Evolutionary conservation across 35 echinoderm and acorn worm genomes (phyloP).

Genomic region (Apostichopus californicus): DNA sequence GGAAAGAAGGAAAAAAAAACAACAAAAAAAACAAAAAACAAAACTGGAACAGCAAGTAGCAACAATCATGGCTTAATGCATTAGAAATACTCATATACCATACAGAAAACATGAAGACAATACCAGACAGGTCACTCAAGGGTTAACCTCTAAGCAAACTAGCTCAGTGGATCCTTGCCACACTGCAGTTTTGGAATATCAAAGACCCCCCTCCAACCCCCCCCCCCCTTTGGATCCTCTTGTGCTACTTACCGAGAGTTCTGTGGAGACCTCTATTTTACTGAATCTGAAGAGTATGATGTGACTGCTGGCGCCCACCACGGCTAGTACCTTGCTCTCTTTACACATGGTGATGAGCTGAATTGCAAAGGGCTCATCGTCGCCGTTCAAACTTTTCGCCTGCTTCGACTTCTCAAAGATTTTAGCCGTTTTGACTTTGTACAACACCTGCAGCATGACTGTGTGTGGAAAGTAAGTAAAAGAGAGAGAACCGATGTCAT

Average conservation of each 20-base stretch:
- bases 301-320: constrained; percentile 95
- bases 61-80: no score
- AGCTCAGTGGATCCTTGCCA: no score
- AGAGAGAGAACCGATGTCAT: not conserved
- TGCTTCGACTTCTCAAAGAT: constrained; percentile 96
- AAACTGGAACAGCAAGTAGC: no score
- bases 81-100: no score
- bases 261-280: constrained; percentile 75
- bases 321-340: constrained; percentile 79
- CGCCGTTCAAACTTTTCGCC: constrained; percentile 88
- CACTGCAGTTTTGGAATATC: no score
- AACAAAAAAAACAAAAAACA: no score
- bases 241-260: constrained; percentile 67
- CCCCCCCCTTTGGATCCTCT: no score
- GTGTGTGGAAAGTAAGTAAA: not conserved
- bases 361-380: constrained; percentile 91
- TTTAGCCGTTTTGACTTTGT: constrained; percentile 97
- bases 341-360: constrained; percentile 89
- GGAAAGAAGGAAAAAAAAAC: no score
- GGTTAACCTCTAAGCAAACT: no score
- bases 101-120: no score
- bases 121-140: no score
- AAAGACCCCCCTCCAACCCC: no score
- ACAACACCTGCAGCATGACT: constrained; percentile 97
- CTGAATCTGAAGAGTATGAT: constrained; percentile 91